A percentile compares a stretch with the other conserved stretches of the same genome.
Conservation (phyloP, 2,113 vertebrate genomes). For the Oophaga pumilio region DNA sequence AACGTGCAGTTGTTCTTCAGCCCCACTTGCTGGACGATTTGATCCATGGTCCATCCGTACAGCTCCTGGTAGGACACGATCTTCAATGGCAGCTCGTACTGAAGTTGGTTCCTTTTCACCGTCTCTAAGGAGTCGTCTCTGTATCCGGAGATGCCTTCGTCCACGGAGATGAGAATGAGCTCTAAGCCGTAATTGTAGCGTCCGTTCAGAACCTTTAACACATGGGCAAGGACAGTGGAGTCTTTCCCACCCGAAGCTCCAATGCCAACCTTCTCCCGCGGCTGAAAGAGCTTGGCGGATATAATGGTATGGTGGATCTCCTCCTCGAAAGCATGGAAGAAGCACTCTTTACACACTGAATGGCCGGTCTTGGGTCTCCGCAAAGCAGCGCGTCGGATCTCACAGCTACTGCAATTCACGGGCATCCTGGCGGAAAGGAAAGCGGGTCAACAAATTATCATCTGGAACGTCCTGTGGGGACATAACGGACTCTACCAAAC, state of each 20-base stretch:
- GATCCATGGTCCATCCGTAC: conserved; percentile 90
- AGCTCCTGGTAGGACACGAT: conserved; percentile 84
- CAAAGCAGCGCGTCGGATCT: conserved; percentile 67
- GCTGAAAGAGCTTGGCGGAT: conserved; percentile 74
- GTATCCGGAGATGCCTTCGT: conserved; percentile 87
- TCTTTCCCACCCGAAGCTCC: conserved; percentile 88
- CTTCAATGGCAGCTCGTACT: conserved; percentile 82
- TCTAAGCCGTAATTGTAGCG: conserved; percentile 76
- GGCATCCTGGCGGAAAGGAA: conserved; percentile 67
- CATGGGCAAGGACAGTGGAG: conserved; percentile 85
- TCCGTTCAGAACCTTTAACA: conserved; percentile 80
- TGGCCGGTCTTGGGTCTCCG: conserved; percentile 76
- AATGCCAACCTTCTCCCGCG: conserved; percentile 78
- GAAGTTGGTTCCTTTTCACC: conserved; percentile 78
- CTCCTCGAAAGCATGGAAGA: conserved; percentile 84
- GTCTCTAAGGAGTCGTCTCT: conserved; percentile 85
- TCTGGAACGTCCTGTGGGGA: neutral
- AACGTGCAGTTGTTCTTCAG: conserved; percentile 88
- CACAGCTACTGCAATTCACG: conserved; percentile 74
- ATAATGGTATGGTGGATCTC: conserved; percentile 81
- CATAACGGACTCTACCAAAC: too few species aligned
- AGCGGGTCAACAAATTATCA: neutral
- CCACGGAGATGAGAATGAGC: conserved; percentile 83
- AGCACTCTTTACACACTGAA: conserved; percentile 82
- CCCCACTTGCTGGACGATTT: conserved; percentile 79